phyloP scores from a whole-genome alignment of 1,140 invertebrate genomes.

The Euura lappo region DNA sequence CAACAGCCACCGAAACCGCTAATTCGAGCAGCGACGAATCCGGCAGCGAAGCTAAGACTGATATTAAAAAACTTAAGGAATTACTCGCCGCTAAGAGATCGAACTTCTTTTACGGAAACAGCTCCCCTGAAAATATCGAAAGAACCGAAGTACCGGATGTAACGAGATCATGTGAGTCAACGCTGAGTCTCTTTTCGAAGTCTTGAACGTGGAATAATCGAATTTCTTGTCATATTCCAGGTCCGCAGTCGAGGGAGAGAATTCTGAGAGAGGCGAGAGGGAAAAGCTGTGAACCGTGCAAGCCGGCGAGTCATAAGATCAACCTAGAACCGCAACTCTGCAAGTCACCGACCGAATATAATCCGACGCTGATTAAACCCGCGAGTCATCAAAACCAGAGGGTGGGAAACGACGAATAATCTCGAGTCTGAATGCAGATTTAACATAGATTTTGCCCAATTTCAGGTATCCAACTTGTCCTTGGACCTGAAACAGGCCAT shows the following conservation, averaged over 20 bases:
- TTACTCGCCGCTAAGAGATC: slow-evolving; percentile 35
- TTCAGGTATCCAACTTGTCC: slow-evolving; percentile 33
- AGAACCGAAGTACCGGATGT: not conserved
- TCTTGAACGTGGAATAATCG: not conserved
- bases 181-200: not conserved
- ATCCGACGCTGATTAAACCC: slow-evolving; percentile 26
- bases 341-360: slow-evolving; percentile 30
- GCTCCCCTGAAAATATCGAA: slow-evolving; percentile 14
- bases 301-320: slow-evolving; percentile 48
- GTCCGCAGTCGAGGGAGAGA: slow-evolving; percentile 18
- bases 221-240: not conserved
- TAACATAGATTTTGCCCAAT: not conserved
- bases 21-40: slow-evolving; percentile 29
- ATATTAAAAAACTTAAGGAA: slow-evolving; percentile 42
- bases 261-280: slow-evolving; percentile 28
- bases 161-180: not conserved
- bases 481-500: slow-evolving; percentile 32
- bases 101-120: slow-evolving; percentile 38
- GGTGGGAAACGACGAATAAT: slow-evolving; percentile 18
- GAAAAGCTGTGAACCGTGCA: slow-evolving; percentile 40
- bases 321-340: slow-evolving; percentile 37
- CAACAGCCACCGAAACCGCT: not conserved
- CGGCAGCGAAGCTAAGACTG: slow-evolving; percentile 30
- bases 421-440: not conserved
- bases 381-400: slow-evolving; percentile 20